Conservation (phyloP, 2,888 invertebrate genomes). For the Chaitophorus viminalis region DNA sequence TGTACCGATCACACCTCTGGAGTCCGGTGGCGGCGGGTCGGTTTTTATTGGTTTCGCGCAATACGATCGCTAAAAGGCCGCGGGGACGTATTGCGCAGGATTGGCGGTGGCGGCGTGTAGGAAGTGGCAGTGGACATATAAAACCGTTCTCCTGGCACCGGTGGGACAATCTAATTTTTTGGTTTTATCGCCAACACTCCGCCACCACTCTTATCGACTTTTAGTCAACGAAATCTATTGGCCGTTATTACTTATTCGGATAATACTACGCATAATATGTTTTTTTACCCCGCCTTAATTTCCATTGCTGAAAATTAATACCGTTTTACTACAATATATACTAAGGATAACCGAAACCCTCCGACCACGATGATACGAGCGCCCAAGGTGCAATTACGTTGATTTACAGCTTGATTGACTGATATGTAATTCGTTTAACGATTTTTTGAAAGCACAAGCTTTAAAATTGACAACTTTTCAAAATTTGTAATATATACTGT, state of each 20-base stretch:
- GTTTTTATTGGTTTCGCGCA: slow-evolving; percentile 54
- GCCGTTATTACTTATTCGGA: background rate
- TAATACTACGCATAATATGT: background rate
- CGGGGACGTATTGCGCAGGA: background rate
- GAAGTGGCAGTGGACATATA: background rate
- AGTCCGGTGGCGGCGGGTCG: background rate
- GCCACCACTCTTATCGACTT: background rate
- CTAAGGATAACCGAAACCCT: too few species aligned
- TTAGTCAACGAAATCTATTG: slow-evolving; percentile 6
- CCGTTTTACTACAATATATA: too few species aligned
- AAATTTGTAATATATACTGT: too few species aligned
- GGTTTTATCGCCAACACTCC: background rate
- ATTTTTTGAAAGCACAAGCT: too few species aligned
- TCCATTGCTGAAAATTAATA: background rate
- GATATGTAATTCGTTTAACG: too few species aligned
- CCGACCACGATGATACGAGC: too few species aligned
- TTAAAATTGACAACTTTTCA: too few species aligned
- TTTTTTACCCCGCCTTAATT: background rate
- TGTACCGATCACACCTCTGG: background rate
- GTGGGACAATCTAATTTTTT: slow-evolving; percentile 18
- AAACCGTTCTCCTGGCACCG: background rate
- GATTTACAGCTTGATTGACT: too few species aligned
- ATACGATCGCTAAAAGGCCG: slow-evolving; percentile 34
- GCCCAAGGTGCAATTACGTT: too few species aligned
- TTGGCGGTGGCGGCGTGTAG: background rate